phyloP scores from a whole-genome alignment of 2,888 invertebrate genomes.

The Aproaerema taeniolella region DNA sequence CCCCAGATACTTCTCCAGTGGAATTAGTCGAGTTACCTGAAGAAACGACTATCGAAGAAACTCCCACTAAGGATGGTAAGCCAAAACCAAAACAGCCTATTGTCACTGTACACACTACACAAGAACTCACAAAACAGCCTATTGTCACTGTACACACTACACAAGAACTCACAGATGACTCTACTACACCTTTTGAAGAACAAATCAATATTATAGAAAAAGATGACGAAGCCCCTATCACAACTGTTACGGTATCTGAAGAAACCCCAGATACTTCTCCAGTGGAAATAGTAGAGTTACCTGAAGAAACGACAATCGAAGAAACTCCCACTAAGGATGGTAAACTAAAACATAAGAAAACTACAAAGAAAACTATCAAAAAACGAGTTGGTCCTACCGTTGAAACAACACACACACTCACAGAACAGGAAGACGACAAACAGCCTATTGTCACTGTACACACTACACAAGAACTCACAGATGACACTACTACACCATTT shows the following conservation, averaged over 20 bases:
- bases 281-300: slow-evolving; percentile 20
- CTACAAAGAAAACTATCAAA: slow-evolving; percentile 37
- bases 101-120: too few relatives aligned
- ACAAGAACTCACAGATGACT: too few relatives aligned
- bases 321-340: slow-evolving; percentile 32
- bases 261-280: too few relatives aligned
- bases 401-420: slow-evolving; percentile 39
- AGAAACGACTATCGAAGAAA: too few relatives aligned
- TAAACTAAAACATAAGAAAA: slow-evolving; percentile 31
- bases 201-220: too few relatives aligned
- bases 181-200: too few relatives aligned
- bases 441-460: slow-evolving; percentile 17
- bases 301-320: slow-evolving; percentile 31
- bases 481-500: slow-evolving; percentile 29
- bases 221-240: slow-evolving; percentile 31
- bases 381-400: slow-evolving; percentile 37
- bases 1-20: too few relatives aligned
- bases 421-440: slow-evolving; percentile 34
- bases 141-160: too few relatives aligned
- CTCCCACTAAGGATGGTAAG: too few relatives aligned
- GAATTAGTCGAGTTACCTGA: too few relatives aligned
- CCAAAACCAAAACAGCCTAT: too few relatives aligned
- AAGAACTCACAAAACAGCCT: too few relatives aligned
- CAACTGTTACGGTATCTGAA: slow-evolving; percentile 5
- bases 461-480: slow-evolving; percentile 30